A percentile compares a stretch with the other conserved stretches of the same genome.
These are phyloP conservation scores for Heliconius ismenius DNA, from an alignment of 2,888 invertebrate genomes.

Conservation along the genomic window DNA sequence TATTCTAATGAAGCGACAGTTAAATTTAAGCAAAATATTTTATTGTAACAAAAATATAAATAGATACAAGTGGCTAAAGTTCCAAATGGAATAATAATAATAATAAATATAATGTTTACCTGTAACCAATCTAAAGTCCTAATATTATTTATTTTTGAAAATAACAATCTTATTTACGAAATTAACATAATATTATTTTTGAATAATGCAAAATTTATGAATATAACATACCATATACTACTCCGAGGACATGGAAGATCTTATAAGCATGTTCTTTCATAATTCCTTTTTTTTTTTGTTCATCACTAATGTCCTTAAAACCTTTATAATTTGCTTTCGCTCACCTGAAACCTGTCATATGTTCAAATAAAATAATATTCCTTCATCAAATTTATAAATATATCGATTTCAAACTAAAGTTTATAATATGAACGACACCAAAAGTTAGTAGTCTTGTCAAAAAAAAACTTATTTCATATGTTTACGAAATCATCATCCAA, in stretches of 20 bases:
- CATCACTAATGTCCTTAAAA: not conserved
- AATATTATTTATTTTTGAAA: not conserved
- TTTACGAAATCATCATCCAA: constrained; percentile 12
- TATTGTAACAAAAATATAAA: no score
- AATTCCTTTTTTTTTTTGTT: not conserved
- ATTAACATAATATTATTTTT: not conserved
- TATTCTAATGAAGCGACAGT: no score
- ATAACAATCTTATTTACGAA: not conserved
- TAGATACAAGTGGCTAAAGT: no score
- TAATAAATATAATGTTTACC: no score
- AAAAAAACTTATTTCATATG: constrained; percentile 1
- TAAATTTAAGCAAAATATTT: no score
- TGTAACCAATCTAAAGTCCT: not conserved
- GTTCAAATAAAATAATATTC: not conserved
- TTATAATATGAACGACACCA: not conserved
- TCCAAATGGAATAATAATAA: not conserved
- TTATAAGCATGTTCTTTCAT: not conserved
- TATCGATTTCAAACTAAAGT: not conserved
- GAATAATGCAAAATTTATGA: not conserved
- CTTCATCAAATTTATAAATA: not conserved
- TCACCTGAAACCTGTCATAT: not conserved
- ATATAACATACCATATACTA: not conserved
- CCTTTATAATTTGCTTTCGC: not conserved
- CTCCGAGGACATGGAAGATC: not conserved
- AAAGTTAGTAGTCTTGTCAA: constrained; percentile 13